Evolutionary conservation across 2,797 vertebrate species (phyloP).

Genomic region (Catostomus latipinnis): DNA sequence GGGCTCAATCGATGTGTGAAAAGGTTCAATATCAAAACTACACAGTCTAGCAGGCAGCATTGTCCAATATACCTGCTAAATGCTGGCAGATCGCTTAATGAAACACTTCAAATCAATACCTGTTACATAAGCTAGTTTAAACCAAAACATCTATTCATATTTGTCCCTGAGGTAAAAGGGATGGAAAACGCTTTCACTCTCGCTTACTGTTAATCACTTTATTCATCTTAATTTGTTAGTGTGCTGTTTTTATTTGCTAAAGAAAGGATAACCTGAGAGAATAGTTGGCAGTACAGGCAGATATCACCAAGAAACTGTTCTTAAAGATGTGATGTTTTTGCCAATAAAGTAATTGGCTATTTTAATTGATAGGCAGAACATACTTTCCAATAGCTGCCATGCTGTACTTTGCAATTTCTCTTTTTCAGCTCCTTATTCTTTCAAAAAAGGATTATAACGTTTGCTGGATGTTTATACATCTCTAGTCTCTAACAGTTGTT

Average conservation of each 20-base stretch:
- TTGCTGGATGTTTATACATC: too few species aligned
- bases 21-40: constrained; percentile 21
- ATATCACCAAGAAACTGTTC: not conserved
- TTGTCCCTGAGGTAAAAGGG: constrained; percentile 29
- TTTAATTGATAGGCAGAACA: too few species aligned
- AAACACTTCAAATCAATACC: constrained; percentile 41
- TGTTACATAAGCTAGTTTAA: constrained; percentile 40
- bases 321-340: not conserved
- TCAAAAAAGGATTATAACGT: too few species aligned
- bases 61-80: constrained; percentile 26
- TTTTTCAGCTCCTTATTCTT: too few species aligned
- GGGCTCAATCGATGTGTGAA: constrained; percentile 35
- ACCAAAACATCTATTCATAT: constrained; percentile 47
- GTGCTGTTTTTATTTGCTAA: constrained; percentile 32
- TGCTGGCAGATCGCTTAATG: constrained; percentile 37
- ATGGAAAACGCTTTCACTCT: constrained; percentile 33
- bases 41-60: not conserved
- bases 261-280: constrained; percentile 4
- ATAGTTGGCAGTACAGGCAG: constrained; percentile 7
- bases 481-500: too few species aligned
- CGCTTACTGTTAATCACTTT: constrained; percentile 19
- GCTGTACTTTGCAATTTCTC: too few species aligned
- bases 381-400: too few species aligned
- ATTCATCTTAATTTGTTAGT: constrained; percentile 38
- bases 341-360: not conserved